These are phyloP conservation scores for Axis porcinus DNA, from an alignment of 2,113 vertebrate species.

Conservation along the genomic window DNA sequence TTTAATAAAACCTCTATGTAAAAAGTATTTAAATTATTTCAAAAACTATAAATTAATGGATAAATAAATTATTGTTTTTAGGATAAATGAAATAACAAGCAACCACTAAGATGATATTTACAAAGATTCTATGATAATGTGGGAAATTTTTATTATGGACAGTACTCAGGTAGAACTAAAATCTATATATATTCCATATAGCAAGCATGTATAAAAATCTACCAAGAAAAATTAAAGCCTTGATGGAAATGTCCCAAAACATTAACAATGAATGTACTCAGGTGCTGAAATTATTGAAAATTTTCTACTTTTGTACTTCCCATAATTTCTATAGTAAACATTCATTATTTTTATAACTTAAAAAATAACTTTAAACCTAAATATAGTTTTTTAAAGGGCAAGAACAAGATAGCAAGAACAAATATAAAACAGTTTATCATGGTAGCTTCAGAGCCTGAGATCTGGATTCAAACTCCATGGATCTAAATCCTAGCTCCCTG, in stretches of 20 bases:
- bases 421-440: not conserved
- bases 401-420: not conserved
- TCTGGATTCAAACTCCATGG: not conserved
- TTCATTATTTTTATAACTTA: not conserved
- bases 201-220: not conserved
- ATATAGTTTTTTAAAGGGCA: not conserved
- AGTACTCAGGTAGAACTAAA: not conserved
- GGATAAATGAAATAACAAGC: not conserved
- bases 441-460: not conserved
- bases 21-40: not conserved
- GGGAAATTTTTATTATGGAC: not conserved
- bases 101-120: not conserved
- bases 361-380: not conserved
- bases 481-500: not conserved
- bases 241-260: not conserved
- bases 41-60: not conserved
- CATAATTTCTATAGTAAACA: not conserved
- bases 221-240: not conserved
- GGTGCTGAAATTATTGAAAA: not conserved
- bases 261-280: not conserved
- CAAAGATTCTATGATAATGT: not conserved
- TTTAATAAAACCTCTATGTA: not conserved
- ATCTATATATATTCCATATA: not conserved
- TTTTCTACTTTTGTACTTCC: constrained; percentile 8
- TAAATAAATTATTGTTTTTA: not conserved